Evolutionary conservation across 2,113 vertebrate genomes (phyloP).

Genomic region (Xenus cinereus): DNA sequence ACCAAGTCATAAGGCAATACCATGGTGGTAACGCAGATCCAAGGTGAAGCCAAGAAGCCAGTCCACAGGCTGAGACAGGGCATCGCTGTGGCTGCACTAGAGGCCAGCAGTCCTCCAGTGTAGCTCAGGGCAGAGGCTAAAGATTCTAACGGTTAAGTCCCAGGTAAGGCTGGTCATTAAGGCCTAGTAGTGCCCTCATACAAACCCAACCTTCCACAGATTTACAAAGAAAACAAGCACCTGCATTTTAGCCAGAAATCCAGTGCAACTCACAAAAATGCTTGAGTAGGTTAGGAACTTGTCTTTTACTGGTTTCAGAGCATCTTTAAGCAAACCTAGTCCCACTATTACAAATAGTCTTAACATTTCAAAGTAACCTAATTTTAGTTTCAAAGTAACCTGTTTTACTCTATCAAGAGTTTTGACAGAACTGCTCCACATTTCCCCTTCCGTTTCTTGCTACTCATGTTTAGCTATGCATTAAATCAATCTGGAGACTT

Average conservation of each 20-base stretch:
- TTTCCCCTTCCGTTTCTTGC: not conserved
- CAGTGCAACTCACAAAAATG: not conserved
- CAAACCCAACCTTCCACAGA: not conserved
- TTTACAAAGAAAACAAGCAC: not conserved
- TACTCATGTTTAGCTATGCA: not conserved
- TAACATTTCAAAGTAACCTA: not conserved
- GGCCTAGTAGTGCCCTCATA: not conserved
- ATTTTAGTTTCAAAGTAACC: too few species aligned
- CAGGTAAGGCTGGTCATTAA: not conserved
- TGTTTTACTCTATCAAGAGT: not conserved
- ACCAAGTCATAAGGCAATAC: not conserved
- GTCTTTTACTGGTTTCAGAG: not conserved
- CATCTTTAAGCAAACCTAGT: not conserved
- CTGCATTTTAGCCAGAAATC: not conserved
- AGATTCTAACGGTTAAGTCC: not conserved
- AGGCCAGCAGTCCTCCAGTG: rapidly evolving
- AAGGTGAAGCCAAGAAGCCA: not conserved
- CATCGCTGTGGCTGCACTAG: not conserved
- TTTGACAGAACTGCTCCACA: not conserved
- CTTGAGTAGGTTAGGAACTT: not conserved
- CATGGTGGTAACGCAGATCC: not conserved
- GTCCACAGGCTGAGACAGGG: not conserved
- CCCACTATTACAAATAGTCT: not conserved
- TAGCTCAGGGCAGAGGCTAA: not conserved
- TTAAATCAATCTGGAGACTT: not conserved